Base-by-base conservation (phyloP, 2,797 vertebrate species). In the Decapterus maruadsi region DNA sequence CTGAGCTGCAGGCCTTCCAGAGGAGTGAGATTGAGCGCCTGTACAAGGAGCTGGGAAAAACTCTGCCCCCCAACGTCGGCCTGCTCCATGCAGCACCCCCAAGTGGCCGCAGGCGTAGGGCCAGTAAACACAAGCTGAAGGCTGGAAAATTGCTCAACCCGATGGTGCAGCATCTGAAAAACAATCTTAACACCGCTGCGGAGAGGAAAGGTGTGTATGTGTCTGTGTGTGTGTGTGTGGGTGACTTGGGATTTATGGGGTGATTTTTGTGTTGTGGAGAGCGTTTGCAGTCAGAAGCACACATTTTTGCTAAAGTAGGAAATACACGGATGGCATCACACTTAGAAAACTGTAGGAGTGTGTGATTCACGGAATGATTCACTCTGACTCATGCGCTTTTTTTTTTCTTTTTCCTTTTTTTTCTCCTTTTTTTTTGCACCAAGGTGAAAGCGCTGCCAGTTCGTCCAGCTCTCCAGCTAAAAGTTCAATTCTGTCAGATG, bases 61-160 rank as follows among this genome's bases (percentile, higher is more conserved):
- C 96, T 0, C 93, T 98, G 20, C 98, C 98, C 56, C 94, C 96
- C 43, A 97, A 95, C 20, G 90, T 98, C 50, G 96, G 96, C 36
- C 95, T 97, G 72, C 95, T 97, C 38, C 96, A 99, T 59, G 97
- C 97, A 0, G 97, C 95, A 12, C 98, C 98, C 8, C 97, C 98
- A 0, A 96, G 94, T 2, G 91, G 98, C 86, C 97, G 98, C 38
- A 95, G 97, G 69, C 96, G 98, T 59, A 96, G 95, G 90, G 93
- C 97, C 88, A 97, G 97, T 95, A 98, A 98, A 91, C 97, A 97
- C 93, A 99, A 99, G 84, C 87, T 99, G 72, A 98, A 97, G 93
- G 96, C 97, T 9, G 97, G 97, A 78, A 98, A 97, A 89, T 94
- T 99, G 68, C 94, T 99, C 88, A 99, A 97, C 87, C 98, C 98